Conservation (phyloP, 1,140 invertebrate genomes). For the Melipona quadrifasciata region DNA sequence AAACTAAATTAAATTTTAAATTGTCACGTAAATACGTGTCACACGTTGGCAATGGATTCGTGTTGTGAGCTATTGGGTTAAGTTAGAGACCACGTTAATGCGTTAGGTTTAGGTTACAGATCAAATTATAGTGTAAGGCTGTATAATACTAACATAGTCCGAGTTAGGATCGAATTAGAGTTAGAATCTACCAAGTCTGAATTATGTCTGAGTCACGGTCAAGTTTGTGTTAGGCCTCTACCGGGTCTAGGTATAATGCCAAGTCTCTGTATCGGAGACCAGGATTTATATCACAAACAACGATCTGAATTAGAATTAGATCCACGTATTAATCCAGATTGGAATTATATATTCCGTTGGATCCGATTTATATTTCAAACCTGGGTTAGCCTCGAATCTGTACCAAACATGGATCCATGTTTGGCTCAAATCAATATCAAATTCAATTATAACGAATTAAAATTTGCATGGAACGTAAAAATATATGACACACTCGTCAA, state of each 20-base stretch:
- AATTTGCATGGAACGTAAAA: too few relatives aligned
- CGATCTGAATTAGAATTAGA: neutral
- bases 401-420: neutral
- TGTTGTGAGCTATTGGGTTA: neutral
- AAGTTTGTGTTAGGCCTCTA: neutral
- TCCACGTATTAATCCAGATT: neutral
- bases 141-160: neutral
- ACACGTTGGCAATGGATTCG: too few relatives aligned
- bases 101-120: neutral
- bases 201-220: neutral
- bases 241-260: neutral
- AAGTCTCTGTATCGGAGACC: neutral
- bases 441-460: neutral
- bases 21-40: too few relatives aligned
- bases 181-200: neutral
- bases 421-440: neutral
- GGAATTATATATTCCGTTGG: neutral
- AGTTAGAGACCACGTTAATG: neutral
- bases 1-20: too few relatives aligned
- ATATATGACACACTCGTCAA: neutral
- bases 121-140: neutral
- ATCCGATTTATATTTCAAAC: neutral
- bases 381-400: neutral
- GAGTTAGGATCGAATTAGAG: neutral
- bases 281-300: neutral